These are phyloP conservation scores for Tichodroma muraria DNA, from an alignment of 2,113 vertebrate species.

Conservation along the genomic window DNA sequence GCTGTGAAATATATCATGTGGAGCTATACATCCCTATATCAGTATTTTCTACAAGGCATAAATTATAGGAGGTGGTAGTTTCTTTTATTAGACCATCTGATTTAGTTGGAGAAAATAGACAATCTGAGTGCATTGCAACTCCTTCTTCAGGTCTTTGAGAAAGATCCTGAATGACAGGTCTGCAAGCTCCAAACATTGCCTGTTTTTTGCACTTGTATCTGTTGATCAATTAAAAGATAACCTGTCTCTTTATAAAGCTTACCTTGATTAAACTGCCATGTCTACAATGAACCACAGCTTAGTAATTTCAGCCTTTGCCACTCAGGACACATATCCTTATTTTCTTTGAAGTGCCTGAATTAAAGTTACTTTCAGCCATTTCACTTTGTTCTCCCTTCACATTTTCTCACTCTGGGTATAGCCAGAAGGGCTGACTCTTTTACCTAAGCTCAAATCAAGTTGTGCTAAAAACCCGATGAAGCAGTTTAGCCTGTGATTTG, in stretches of 20 bases:
- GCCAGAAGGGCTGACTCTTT: not conserved
- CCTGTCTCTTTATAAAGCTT: not conserved
- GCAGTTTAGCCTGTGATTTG: not conserved
- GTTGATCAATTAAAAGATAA: slow-evolving; percentile 24
- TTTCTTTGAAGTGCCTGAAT: not conserved
- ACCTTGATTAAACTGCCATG: not conserved
- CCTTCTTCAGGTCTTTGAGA: not conserved
- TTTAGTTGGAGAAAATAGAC: not conserved
- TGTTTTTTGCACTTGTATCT: not conserved
- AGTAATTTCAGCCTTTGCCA: not conserved
- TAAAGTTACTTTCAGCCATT: not conserved
- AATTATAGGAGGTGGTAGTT: not conserved
- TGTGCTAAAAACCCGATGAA: not conserved
- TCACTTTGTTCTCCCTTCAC: not conserved
- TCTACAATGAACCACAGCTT: not conserved
- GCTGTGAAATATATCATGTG: not conserved
- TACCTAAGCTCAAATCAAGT: not conserved
- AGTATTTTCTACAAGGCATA: not conserved
- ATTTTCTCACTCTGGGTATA: not conserved
- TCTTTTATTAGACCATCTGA: not conserved
- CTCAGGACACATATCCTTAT: not conserved
- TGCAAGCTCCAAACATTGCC: not conserved
- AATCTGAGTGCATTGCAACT: not conserved
- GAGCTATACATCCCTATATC: not conserved
- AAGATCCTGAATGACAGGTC: not conserved